Percentiles rank a stretch among this genome's conserved stretches.
These are phyloP conservation scores for Falcunculus frontatus DNA, from an alignment of 2,113 vertebrate species.

Conservation along the genomic window DNA sequence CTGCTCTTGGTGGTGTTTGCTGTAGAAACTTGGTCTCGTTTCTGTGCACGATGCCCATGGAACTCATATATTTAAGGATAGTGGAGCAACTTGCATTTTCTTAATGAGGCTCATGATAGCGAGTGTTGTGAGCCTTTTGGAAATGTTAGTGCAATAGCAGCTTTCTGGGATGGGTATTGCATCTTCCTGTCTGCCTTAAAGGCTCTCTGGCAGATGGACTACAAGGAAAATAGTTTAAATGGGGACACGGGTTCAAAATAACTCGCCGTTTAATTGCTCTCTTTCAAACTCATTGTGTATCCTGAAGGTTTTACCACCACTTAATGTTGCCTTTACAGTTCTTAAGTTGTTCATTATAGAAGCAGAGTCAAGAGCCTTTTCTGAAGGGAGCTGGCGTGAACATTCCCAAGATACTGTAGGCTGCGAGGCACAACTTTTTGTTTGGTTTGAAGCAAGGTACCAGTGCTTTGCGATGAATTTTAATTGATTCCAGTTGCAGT, in stretches of 20 bases:
- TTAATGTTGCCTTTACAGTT: conserved; percentile 17
- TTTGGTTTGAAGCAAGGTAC: conserved; percentile 2
- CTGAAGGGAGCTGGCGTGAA: conserved; percentile 1
- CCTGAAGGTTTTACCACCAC: neutral
- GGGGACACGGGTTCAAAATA: conserved; percentile 22
- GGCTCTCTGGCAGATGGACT: conserved; percentile 43
- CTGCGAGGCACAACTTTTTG: conserved; percentile 8
- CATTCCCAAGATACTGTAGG: neutral
- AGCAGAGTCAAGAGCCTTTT: conserved; percentile 7
- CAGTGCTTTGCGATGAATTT: neutral
- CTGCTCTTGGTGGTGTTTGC: neutral
- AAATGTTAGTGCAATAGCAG: neutral
- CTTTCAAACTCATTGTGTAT: conserved; percentile 6
- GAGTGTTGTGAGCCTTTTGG: neutral
- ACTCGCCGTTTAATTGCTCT: neutral
- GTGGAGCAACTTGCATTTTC: neutral
- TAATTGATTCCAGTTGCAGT: conserved; percentile 40
- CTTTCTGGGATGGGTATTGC: neutral
- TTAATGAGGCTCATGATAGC: neutral
- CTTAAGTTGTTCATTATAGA: conserved; percentile 26
- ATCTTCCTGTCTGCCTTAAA: neutral
- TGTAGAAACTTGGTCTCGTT: neutral
- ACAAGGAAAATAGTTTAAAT: neutral
- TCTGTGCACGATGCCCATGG: neutral
- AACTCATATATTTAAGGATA: neutral